Base-by-base conservation (phyloP, 2,888 invertebrate species). In the Leptinotarsa rubiginosa region DNA sequence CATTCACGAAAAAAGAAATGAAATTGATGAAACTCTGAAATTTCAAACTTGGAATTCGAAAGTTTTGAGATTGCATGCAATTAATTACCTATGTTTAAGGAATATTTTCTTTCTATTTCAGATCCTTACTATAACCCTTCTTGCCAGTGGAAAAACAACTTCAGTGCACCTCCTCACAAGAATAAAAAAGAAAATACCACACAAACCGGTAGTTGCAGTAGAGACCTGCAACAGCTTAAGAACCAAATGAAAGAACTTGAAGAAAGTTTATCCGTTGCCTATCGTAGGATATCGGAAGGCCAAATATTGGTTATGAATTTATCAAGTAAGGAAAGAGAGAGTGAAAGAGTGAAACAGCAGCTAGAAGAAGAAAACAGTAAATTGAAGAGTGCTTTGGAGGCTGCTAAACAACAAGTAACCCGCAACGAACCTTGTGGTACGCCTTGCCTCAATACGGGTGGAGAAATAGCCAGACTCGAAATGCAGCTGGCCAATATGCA, bases 311-410 rank as follows among this genome's bases (percentile, higher is more conserved):
- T 62, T 3, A n/a, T 41, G 62, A 62, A 12, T 62, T 62, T 62
- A n/a, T 31, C 62, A n/a, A 31, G 16, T 4, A 62, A 62, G n/a
- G 62, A 31, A 62, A 16, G 16, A 16, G 41, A 62, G 31, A 62
- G 62, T 18, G n/a, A n/a, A 31, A 62, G 31, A 62, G 5, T 62
- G n/a, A 41, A 62, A 16, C 31, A 62, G 62, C n/a, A 62, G n/a
- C 62, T 62, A n/a, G 62, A 62, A 62, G 62, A 31, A n/a, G 62
- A 62, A n/a, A 62, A 62, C 41, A 25, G n/a, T 16, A 62, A 31
- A 31, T 31, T 62, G 31, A 62, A 31, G 41, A 62, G 12, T 41
- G 4, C 31, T 62, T 62, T 62, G n/a, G n/a, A 31, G 12, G 22
- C 12, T 15, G 3, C 22, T 56, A 22, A 20, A 15, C 56, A 56